Evolutionary conservation across 64 coral and sea anemone species (phyloP).

Genomic region (Actinia tenebrosa): DNA sequence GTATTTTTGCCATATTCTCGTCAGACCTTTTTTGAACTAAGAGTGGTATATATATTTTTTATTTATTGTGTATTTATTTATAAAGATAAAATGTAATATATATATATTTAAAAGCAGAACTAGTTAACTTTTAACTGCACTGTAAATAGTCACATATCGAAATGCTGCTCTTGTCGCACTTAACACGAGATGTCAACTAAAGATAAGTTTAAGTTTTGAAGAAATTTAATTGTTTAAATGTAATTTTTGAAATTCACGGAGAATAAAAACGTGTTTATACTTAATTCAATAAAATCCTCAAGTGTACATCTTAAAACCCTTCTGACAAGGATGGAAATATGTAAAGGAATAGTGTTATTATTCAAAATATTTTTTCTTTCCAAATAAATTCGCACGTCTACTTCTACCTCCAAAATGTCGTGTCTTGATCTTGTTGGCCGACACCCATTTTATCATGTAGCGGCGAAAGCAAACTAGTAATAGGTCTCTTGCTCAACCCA

Average conservation of each 20-base stretch:
- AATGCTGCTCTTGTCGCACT: no score
- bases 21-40: no score
- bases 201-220: no score
- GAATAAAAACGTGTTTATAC: not conserved
- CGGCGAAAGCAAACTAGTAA: slow-evolving; percentile 25
- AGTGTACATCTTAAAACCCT: not conserved
- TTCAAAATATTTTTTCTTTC: not conserved
- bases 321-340: not conserved
- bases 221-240: no score
- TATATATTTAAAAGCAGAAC: no score
- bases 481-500: slow-evolving; percentile 97
- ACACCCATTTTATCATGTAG: not conserved
- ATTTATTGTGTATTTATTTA: no score
- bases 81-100: no score
- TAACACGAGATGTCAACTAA: no score
- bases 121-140: no score
- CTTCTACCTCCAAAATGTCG: not conserved
- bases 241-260: not conserved
- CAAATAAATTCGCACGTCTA: not conserved
- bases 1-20: no score
- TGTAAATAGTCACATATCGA: no score
- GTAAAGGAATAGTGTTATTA: not conserved
- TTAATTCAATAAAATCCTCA: not conserved
- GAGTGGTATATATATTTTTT: no score
- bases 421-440: not conserved